Percentiles rank a stretch among this genome's conserved stretches.
Conservation (phyloP, 2,113 vertebrate genomes). For the Gymnarchus niloticus region DNA sequence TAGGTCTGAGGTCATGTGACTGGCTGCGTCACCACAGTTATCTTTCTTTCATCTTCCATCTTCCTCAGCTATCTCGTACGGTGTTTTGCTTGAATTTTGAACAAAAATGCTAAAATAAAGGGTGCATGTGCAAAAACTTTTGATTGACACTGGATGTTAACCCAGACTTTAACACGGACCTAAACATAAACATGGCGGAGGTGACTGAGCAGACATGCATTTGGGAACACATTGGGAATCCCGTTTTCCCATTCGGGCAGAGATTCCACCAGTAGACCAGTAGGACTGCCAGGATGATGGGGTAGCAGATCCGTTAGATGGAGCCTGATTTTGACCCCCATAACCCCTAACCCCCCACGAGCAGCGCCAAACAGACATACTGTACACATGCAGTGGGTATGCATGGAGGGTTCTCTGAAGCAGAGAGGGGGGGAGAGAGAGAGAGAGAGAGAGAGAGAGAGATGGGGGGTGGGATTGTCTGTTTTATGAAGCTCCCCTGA, state of each 20-base stretch:
- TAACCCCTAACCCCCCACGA: neutral
- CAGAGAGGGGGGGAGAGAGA: neutral
- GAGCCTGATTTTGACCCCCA: neutral
- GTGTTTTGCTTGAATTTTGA: neutral
- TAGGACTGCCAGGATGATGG: neutral
- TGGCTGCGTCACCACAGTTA: too few relatives aligned
- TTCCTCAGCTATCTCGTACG: neutral
- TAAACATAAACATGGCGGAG: neutral
- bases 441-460: neutral
- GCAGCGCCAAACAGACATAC: neutral
- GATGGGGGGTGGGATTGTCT: neutral
- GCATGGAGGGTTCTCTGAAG: neutral
- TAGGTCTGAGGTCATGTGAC: neutral
- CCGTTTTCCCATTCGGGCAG: neutral
- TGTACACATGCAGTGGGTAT: neutral
- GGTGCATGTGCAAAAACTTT: neutral
- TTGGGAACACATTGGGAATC: neutral
- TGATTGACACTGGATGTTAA: neutral
- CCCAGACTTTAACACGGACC: neutral
- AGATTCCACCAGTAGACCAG: neutral
- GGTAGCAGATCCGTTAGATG: neutral
- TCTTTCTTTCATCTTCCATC: too few relatives aligned
- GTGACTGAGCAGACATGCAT: neutral
- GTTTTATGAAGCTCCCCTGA: slow-evolving; percentile 44
- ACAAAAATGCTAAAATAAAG: neutral